Base-by-base conservation (phyloP, 2,113 vertebrate genomes). In the Cyprinus carpio region DNA sequence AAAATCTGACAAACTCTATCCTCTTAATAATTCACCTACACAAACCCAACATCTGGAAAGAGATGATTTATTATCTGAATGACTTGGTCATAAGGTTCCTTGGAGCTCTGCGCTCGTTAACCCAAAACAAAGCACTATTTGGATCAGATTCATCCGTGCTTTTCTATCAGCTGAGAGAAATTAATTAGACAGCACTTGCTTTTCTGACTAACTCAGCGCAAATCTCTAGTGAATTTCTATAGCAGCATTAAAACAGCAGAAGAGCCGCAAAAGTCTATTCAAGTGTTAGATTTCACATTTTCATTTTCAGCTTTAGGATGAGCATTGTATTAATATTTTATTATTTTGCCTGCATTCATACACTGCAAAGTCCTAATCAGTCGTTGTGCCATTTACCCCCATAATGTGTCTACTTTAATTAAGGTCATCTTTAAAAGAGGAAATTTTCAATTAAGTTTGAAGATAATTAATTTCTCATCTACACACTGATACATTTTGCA, bases 351-450 rank as follows among this genome's bases (percentile, higher is more conserved):
- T 84, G 85, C 69, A 86, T 81, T 85, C 75, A 75, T 67, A 69
- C 76, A 78, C 78, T 81, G 71, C n/a, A 77, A 86, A 87, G 86
- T 87, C 81, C 80, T 85, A 87, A 89, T 89, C 80, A 81, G 60
- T 77, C 85, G 31, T 56, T 81, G 37, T 62, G 84, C 80, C 77
- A 83, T 87, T 83, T 79, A 65, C 51, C 64, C 34, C 46, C 80
- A 78, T 82, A 87, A 82, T 83, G 60, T 9, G 27, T 43, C 60
- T 84, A 69, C 83, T 86, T 81, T 54, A 84, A 84, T 85, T 87
- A 87, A 20, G 69, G 31, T 81, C 51, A 56, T 34, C 40, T 76
- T 84, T 54, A 80, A 76, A 15, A 85, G 31, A n/a, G 12, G 18
- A 87, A 37, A 43, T 81, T 81, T 85, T 87, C 46, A 82, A 80